Percentiles rank a stretch among this genome's conserved stretches.
Evolutionary conservation across 2,113 vertebrate genomes (phyloP).

Genomic region (Anarrhichthys ocellatus): DNA sequence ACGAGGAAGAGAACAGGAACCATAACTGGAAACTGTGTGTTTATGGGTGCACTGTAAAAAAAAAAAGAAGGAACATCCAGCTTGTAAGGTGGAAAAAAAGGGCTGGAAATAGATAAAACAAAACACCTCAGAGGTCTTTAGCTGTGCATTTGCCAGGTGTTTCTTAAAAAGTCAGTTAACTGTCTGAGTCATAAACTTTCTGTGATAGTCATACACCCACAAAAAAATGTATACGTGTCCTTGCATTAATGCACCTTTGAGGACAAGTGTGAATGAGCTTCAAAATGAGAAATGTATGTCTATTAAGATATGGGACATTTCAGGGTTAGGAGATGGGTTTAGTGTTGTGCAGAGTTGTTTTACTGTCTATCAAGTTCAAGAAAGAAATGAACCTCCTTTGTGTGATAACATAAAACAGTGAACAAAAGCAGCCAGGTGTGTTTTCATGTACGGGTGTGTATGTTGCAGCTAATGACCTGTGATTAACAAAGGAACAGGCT

Average conservation of each 20-base stretch:
- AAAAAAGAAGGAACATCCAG: conserved; percentile 26
- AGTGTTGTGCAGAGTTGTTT: background rate
- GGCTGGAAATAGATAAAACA: conserved; percentile 35
- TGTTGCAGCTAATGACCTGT: conserved; percentile 32
- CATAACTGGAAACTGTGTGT: conserved; percentile 42
- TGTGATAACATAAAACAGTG: background rate
- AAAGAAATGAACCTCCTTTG: background rate
- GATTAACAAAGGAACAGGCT: conserved; percentile 68
- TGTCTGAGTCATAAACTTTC: background rate
- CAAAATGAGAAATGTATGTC: conserved; percentile 9
- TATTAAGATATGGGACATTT: background rate
- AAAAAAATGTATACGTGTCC: background rate
- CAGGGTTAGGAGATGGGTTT: background rate
- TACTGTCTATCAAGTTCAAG: background rate
- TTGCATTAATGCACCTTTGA: background rate
- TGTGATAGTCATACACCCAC: background rate
- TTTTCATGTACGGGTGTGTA: conserved; percentile 7
- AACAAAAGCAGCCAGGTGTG: conserved; percentile 51
- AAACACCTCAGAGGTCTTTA: conserved; percentile 34
- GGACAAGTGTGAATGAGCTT: conserved; percentile 8
- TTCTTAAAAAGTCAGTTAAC: background rate
- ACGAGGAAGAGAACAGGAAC: conserved; percentile 27
- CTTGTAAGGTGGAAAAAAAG: conserved; percentile 8
- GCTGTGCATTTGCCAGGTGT: background rate
- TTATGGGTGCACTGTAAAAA: conserved; percentile 59